Evolutionary conservation across 1,140 invertebrate genomes (phyloP), one percentile per base, ranked within the genome.

Genomic region (Meloidogyne hapla): DNA sequence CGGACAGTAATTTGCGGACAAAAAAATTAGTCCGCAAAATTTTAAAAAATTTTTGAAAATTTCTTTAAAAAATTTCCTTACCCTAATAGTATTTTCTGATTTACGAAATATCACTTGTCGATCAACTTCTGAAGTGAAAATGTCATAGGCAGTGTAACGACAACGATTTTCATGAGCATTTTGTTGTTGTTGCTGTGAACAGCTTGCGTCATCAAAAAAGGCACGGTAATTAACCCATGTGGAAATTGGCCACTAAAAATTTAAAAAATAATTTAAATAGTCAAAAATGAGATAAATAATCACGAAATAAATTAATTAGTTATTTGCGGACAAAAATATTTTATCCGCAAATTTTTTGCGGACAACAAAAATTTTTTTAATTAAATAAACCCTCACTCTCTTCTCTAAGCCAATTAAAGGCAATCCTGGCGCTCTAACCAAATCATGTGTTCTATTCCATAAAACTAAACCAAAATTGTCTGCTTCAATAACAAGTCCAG

Each of bases 161-260:
- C 23, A 61, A 18, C 40, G 25, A n/a, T 12, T 21, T 0, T n/a
- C 40, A 21, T 25, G 9, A 21, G 15, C 9, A 45, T 18, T 28
- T n/a, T 61, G 18, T 6, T 70, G 3, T 9, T 25, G 38, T 8
- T 21, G 42, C 18, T 4, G 9, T 6, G 28, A 33, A 67, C 0
- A 21, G 6, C 65, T 61, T 1, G 21, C 4, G 23, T 15, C 45
- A 25, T 73, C 71, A 8, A 38, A 23, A 40, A 73, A 63, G 23
- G 71, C 71, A 13, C 71, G 42, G n/a, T 73, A 73, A 23, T 73
- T 23, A 28, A 73, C 71, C 71, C 71, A 73, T 13, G 48, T 26
- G 10, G 56, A 61, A 64, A 73, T 4, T 21, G 71, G 10, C 71
- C 71, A 73, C 71, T 73, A 64, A 65, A 65, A 61, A 28, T 12